Evolutionary conservation across 2,888 invertebrate genomes (phyloP).

Genomic region (Plebejus argus): DNA sequence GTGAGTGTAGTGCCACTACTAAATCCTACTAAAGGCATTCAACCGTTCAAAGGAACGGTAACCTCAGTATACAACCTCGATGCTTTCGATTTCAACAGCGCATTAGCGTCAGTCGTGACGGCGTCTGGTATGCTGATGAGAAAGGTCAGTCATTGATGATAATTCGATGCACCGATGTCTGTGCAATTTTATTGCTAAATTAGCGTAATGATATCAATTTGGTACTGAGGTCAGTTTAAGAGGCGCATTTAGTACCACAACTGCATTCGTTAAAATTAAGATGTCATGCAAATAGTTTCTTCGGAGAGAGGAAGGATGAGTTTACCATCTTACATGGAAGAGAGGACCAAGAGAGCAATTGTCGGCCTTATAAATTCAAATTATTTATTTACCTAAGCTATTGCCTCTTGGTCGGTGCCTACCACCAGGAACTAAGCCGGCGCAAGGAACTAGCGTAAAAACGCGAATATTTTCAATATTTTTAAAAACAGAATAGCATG

Average conservation of each 20-base stretch:
- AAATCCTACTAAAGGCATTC: neutral
- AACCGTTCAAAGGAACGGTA: neutral
- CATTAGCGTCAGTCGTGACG: slow-evolving; percentile 49
- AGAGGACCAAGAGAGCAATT: too few relatives aligned
- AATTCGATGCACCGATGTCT: slow-evolving; percentile 31
- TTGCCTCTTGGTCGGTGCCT: neutral
- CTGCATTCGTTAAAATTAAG: neutral
- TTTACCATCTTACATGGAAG: too few relatives aligned
- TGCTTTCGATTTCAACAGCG: slow-evolving; percentile 56
- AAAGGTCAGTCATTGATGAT: slow-evolving; percentile 50
- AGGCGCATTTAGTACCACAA: neutral
- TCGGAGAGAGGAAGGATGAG: too few relatives aligned
- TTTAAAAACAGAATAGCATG: neutral
- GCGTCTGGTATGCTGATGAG: slow-evolving; percentile 47
- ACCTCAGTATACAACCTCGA: slow-evolving; percentile 39
- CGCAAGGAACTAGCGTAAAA: neutral
- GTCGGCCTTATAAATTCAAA: neutral
- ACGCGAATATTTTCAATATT: neutral
- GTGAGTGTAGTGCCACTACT: neutral
- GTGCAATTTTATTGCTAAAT: slow-evolving; percentile 3
- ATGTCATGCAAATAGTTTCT: neutral
- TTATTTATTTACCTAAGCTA: neutral
- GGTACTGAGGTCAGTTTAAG: neutral
- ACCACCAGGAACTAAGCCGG: neutral
- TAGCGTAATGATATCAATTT: slow-evolving; percentile 20